Percentiles rank a stretch among this genome's conserved stretches.
Evolutionary conservation across 2,113 vertebrate genomes (phyloP).

Genomic region (Diadophis punctatus): DNA sequence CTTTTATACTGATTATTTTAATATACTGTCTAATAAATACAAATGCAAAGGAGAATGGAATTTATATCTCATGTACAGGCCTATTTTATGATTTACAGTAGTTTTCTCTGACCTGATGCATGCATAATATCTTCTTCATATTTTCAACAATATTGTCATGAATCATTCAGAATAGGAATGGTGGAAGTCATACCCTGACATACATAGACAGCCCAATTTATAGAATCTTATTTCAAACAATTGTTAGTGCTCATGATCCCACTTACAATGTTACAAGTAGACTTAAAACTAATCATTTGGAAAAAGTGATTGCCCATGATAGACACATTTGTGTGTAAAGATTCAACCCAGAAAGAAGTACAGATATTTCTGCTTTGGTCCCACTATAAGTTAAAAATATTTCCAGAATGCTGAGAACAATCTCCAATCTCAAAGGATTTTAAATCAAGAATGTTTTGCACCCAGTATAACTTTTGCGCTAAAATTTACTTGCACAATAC

Average conservation of each 20-base stretch:
- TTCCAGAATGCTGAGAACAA: background rate
- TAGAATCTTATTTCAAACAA: background rate
- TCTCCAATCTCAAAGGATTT: background rate
- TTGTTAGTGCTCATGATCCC: background rate
- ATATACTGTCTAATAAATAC: background rate
- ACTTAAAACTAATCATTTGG: background rate
- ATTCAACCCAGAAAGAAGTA: background rate
- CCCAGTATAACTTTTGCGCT: background rate
- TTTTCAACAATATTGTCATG: background rate
- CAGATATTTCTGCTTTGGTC: background rate
- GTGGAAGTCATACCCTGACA: background rate
- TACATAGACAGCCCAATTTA: background rate
- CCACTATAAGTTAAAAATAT: background rate
- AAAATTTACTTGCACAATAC: background rate
- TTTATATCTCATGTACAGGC: background rate
- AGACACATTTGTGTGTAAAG: background rate
- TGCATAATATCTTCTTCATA: background rate
- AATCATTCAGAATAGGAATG: background rate
- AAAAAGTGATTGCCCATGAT: background rate
- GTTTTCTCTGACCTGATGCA: background rate
- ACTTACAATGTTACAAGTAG: background rate
- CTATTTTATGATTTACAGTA: background rate
- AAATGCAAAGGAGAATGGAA: background rate
- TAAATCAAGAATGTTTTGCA: background rate
- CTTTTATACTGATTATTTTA: background rate